Conservation (phyloP, 2,113 vertebrate species). For the Platanista minor region DNA sequence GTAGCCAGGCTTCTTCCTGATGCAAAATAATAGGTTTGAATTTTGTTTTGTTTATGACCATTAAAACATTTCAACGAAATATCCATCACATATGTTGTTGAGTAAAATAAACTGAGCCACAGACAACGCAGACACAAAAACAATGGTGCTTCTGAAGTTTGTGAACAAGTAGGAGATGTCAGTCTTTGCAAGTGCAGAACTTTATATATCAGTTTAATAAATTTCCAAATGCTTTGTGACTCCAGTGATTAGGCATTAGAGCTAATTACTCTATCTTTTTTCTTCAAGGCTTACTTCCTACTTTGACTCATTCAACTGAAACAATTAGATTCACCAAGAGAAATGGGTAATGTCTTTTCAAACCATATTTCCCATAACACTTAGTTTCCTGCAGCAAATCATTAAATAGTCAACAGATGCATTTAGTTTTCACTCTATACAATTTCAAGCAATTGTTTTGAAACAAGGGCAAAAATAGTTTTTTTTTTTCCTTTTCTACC, state of each 20-base stretch:
- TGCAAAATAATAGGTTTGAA: background rate
- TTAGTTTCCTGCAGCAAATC: slow-evolving; percentile 74
- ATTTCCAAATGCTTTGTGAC: slow-evolving; percentile 48
- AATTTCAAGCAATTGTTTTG: slow-evolving; percentile 71
- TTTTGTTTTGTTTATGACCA: background rate
- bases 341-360: slow-evolving; percentile 72
- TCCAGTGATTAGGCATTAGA: slow-evolving; percentile 71
- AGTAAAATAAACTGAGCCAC: background rate
- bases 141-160: slow-evolving; percentile 40
- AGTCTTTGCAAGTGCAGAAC: slow-evolving; percentile 34
- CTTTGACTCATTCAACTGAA: slow-evolving; percentile 71
- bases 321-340: slow-evolving; percentile 73
- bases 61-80: background rate
- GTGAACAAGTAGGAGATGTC: slow-evolving; percentile 21
- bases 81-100: background rate
- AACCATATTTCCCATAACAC: slow-evolving; percentile 73
- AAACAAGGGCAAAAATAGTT: slow-evolving; percentile 68
- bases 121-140: background rate
- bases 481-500: slow-evolving; percentile 47
- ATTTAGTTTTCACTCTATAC: slow-evolving; percentile 67
- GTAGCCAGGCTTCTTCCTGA: background rate
- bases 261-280: slow-evolving; percentile 72
- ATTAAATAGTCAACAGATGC: slow-evolving; percentile 74
- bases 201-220: slow-evolving; percentile 62
- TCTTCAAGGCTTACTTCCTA: slow-evolving; percentile 64